Percentiles rank a stretch among this genome's conserved stretches.
phyloP scores from a whole-genome alignment of 2,113 vertebrate species.

The Podilymbus podiceps region DNA sequence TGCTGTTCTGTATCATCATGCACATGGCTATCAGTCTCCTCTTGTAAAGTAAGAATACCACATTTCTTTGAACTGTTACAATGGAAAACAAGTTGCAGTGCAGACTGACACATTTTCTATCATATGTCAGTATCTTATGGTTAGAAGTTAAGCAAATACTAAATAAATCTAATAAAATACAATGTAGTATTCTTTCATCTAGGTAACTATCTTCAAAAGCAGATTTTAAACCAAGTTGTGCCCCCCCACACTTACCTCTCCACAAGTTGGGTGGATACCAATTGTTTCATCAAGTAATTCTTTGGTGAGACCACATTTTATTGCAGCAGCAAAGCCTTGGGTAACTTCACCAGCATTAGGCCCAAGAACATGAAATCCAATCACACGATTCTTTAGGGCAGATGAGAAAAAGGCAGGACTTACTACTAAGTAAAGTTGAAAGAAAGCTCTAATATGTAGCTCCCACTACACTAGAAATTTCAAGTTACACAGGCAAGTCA shows the following conservation, averaged over 20 bases:
- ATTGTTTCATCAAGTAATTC: slow-evolving; percentile 87
- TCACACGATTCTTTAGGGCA: slow-evolving; percentile 82
- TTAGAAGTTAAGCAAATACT: background rate
- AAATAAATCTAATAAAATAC: background rate
- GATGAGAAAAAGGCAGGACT: background rate
- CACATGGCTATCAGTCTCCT: background rate
- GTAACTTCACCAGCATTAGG: slow-evolving; percentile 96
- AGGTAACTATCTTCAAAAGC: background rate
- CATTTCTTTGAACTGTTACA: background rate
- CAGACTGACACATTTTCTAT: background rate
- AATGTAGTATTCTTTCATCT: background rate
- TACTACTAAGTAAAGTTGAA: background rate
- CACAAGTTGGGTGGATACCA: slow-evolving; percentile 96
- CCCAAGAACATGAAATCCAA: slow-evolving; percentile 93
- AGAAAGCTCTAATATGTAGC: background rate
- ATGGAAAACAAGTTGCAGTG: background rate
- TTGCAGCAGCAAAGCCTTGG: slow-evolving; percentile 91
- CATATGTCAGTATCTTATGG: background rate
- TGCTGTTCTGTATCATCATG: background rate
- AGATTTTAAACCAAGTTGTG: background rate
- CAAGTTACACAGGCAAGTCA: background rate
- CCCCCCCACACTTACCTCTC: slow-evolving; percentile 78
- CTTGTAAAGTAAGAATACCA: background rate
- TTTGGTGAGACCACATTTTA: slow-evolving; percentile 94
- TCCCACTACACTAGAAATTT: background rate